Conservation (phyloP, 2,888 invertebrate species). For the Petrolisthes manimaculis region DNA sequence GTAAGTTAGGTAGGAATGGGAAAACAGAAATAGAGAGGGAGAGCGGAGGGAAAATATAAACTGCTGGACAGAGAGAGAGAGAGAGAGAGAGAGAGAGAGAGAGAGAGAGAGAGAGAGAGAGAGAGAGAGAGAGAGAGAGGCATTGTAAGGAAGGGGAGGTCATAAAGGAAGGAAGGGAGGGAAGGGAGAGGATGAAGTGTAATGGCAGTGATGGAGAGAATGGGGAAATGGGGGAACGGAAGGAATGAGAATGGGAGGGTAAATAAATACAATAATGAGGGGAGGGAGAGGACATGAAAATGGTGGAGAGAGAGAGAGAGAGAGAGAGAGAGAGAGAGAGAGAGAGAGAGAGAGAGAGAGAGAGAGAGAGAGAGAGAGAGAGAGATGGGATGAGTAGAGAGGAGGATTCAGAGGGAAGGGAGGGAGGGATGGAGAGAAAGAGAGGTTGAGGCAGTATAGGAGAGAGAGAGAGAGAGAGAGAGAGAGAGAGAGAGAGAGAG, state of each 20-base stretch:
- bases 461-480: constrained; percentile 5
- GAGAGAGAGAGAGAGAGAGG: not conserved
- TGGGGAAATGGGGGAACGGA: not conserved
- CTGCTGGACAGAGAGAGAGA: not conserved
- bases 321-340: not conserved
- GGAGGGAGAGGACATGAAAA: not conserved
- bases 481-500: not conserved
- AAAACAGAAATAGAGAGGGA: too few relatives aligned
- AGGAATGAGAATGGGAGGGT: not conserved
- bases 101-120: not conserved
- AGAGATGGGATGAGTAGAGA: not conserved
- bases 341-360: not conserved
- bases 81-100: not conserved
- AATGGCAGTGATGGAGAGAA: not conserved
- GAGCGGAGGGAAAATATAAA: too few relatives aligned
- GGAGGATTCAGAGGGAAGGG: not conserved
- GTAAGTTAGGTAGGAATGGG: too few relatives aligned
- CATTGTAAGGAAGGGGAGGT: not conserved
- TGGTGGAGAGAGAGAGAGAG: not conserved
- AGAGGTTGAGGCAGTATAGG: not conserved
- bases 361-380: not conserved
- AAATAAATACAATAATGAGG: not conserved
- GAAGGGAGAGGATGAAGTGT: not conserved
- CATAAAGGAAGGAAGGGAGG: not conserved
- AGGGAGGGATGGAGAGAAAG: not conserved